Evolutionary conservation across 1,140 invertebrate genomes (phyloP).

Genomic region (Anthonomus grandis): DNA sequence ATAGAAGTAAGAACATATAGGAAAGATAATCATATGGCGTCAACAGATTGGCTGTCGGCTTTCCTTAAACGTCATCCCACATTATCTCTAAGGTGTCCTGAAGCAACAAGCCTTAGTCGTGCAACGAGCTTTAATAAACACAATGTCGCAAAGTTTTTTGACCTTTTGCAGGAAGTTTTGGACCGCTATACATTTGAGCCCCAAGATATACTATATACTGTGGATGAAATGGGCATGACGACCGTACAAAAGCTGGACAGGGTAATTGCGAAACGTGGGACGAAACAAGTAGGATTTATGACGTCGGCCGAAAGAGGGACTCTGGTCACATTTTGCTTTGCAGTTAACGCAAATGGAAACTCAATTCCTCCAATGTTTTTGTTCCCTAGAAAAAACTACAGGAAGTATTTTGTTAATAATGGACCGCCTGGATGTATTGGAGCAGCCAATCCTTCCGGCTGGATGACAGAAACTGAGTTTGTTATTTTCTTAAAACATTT

Average conservation of each 20-base stretch:
- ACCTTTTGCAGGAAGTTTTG: no score
- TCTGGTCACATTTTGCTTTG: background rate
- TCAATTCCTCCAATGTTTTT: slow-evolving; percentile 17
- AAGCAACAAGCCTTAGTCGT: no score
- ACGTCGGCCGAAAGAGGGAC: background rate
- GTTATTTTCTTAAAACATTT: slow-evolving; percentile 28
- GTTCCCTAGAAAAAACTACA: slow-evolving; percentile 21
- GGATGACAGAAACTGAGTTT: slow-evolving; percentile 30
- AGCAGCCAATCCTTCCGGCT: slow-evolving; percentile 14
- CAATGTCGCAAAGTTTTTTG: no score
- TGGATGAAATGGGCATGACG: slow-evolving; percentile 50
- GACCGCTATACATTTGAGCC: slow-evolving; percentile 21
- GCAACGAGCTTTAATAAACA: no score
- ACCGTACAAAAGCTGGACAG: slow-evolving; percentile 49
- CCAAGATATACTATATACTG: slow-evolving; percentile 44
- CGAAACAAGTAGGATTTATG: no score
- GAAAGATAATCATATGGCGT: no score
- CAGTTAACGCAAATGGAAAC: slow-evolving; percentile 11
- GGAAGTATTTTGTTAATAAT: slow-evolving; percentile 13
- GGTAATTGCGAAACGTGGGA: slow-evolving; percentile 44
- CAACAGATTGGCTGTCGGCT: no score
- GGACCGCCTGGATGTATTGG: slow-evolving; percentile 20
- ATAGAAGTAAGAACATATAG: no score
- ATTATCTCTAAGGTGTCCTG: no score
- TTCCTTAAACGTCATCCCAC: no score